A percentile compares a stretch with the other conserved stretches of the same genome.
These are phyloP conservation scores for Haliclona indistincta DNA, from an alignment of 37 sponge, comb jelly and placozoan species.

Conservation along the genomic window DNA sequence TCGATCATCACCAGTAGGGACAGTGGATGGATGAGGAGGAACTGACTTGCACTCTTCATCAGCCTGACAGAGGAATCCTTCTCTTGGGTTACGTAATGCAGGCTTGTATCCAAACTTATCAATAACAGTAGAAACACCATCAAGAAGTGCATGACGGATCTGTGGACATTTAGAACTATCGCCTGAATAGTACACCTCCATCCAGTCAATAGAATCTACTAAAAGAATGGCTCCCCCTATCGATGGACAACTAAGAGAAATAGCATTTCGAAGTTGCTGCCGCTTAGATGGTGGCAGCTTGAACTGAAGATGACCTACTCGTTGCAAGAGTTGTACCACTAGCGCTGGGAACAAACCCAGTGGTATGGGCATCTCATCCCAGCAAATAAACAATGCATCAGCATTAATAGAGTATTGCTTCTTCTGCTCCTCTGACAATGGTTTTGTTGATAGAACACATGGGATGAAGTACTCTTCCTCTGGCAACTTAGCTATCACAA, in stretches of 20 bases:
- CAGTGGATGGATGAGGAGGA: too few relatives aligned
- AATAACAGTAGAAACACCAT: too few relatives aligned
- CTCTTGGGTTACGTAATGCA: too few relatives aligned
- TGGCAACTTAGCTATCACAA: not conserved
- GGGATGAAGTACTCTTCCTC: not conserved
- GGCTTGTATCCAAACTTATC: too few relatives aligned
- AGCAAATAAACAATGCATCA: not conserved
- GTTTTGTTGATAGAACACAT: not conserved
- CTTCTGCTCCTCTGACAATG: not conserved
- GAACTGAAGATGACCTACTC: not conserved
- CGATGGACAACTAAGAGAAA: not conserved
- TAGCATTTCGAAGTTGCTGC: not conserved
- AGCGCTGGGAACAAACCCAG: not conserved
- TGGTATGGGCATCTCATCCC: not conserved
- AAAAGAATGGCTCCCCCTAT: not conserved
- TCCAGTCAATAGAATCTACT: not conserved
- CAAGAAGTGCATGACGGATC: too few relatives aligned
- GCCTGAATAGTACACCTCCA: not conserved
- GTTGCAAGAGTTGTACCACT: not conserved
- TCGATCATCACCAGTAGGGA: too few relatives aligned
- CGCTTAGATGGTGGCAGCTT: not conserved
- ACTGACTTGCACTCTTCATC: too few relatives aligned
- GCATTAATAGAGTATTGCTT: not conserved
- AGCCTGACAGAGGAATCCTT: too few relatives aligned
- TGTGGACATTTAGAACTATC: not conserved